Conservation (phyloP, 37 sponge, comb jelly and placozoan species). For the Geodia barretti region DNA sequence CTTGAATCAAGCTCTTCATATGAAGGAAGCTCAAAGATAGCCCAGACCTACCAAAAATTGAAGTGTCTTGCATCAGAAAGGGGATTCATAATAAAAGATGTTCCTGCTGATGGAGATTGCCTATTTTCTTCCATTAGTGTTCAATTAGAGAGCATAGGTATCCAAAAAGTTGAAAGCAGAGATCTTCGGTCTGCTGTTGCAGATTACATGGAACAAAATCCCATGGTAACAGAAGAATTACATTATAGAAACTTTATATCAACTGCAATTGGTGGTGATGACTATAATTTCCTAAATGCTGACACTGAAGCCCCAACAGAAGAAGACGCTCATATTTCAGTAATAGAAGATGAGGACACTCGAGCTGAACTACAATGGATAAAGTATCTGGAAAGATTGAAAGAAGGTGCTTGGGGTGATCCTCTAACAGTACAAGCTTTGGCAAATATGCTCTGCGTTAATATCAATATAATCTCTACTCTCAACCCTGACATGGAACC, state of each 20-base stretch:
- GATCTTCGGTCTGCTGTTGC: no score
- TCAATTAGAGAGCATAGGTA: conserved; percentile 8
- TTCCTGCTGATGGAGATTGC: conserved; percentile 27
- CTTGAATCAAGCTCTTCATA: no score
- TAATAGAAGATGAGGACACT: neutral
- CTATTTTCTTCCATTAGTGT: conserved; percentile 10
- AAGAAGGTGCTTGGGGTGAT: conserved; percentile 24
- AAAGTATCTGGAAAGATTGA: conserved; percentile 17
- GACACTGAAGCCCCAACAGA: conserved; percentile 23
- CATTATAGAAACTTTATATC: neutral
- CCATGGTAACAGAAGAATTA: no score
- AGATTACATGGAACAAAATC: no score
- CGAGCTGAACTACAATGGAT: neutral
- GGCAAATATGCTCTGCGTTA: no score
- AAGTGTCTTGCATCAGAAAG: no score
- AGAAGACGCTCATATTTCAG: neutral
- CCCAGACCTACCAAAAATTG: no score
- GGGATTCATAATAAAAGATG: conserved; percentile 7
- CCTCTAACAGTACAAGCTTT: neutral
- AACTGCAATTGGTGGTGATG: neutral
- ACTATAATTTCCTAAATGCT: neutral
- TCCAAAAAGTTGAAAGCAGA: neutral
- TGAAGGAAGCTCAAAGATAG: no score
- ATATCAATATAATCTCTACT: no score
- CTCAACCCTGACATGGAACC: no score